Evolutionary conservation across 2,888 invertebrate genomes (phyloP), one percentile per base, ranked within the genome.

Genomic region (Colletes collaris): DNA sequence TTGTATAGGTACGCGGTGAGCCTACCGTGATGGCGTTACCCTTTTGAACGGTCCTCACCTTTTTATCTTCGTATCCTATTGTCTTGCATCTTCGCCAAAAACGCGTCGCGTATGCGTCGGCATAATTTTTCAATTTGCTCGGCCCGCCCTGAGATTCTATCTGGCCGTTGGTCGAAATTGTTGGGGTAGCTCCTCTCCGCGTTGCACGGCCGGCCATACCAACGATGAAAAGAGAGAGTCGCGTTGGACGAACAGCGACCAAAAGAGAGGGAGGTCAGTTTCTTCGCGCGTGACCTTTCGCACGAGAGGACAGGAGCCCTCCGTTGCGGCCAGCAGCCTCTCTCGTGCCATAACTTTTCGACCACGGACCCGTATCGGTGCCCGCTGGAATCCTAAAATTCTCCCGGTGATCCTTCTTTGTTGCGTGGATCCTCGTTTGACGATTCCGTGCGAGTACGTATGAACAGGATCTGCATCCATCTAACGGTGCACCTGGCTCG

Each of bases 81-180:
- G 87, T 87, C 87, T 86, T 56, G 82, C 81, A 87, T 88, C 87
- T 84, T 89, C 80, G 88, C 86, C 82, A 89, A 89, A 90, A 88
- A 78, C 72, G 80, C 76, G 83, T 82, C 72, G 76, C 76, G 69
- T 76, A 80, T 76, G 75, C 79, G 77, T 78, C 85, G 81, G 89
- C 81, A 88, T 89, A 88, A 89, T 89, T 88, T 89, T 87, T 87
- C 89, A 86, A 89, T 89, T 89, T 87, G 83, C 86, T 84, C 79
- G 80, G 74, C 66, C 80, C 87, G 83, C 82, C 84, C 78, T 76
- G 74, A 86, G 89, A 89, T 87, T 80, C 77, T 84, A 86, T 86
- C 88, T 86, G 44, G 58, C 62, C 67, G 74, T 52, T 72, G 64
- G 49, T 66, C 76, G 77, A 82, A 83, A 83, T 83, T 73, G 79